Conservation (phyloP, 2,113 vertebrate species). For the Datnioides undecimradiatus region DNA sequence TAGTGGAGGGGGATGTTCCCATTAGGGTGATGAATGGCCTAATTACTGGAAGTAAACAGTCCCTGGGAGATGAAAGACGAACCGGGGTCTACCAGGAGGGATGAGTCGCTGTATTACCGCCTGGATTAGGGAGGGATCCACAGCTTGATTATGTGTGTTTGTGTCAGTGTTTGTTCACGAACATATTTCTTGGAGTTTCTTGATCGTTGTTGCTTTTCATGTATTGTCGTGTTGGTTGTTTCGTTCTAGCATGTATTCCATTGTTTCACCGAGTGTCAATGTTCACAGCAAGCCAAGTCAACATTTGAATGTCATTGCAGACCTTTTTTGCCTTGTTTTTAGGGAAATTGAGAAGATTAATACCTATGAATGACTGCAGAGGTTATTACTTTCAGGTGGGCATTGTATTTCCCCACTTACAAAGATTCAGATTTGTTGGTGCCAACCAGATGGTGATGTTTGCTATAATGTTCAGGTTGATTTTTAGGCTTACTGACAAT, state of each 20-base stretch:
- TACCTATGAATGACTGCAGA: not conserved
- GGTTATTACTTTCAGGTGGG: not conserved
- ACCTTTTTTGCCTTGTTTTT: no score
- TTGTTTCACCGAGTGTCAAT: not conserved
- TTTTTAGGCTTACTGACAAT: not conserved
- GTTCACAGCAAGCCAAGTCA: not conserved
- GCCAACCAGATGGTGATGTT: not conserved
- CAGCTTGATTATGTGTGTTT: constrained; percentile 41
- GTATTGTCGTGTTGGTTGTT: not conserved
- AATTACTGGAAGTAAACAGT: constrained; percentile 82
- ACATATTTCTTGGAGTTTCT: constrained; percentile 17
- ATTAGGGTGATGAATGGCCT: constrained; percentile 84
- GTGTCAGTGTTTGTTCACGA: constrained; percentile 3
- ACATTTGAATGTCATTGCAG: no score
- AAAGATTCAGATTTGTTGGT: not conserved
- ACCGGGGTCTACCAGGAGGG: constrained; percentile 66
- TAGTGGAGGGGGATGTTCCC: constrained; percentile 77
- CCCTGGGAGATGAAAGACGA: constrained; percentile 75
- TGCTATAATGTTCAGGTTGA: not conserved
- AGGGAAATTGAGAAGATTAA: no score
- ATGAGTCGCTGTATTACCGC: constrained; percentile 60
- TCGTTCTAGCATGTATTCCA: not conserved
- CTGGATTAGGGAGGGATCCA: constrained; percentile 48
- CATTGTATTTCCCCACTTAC: not conserved
- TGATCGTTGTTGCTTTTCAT: constrained; percentile 31